Conservation (phyloP, 2,113 vertebrate genomes). For the Cynopterus brachyotis region DNA sequence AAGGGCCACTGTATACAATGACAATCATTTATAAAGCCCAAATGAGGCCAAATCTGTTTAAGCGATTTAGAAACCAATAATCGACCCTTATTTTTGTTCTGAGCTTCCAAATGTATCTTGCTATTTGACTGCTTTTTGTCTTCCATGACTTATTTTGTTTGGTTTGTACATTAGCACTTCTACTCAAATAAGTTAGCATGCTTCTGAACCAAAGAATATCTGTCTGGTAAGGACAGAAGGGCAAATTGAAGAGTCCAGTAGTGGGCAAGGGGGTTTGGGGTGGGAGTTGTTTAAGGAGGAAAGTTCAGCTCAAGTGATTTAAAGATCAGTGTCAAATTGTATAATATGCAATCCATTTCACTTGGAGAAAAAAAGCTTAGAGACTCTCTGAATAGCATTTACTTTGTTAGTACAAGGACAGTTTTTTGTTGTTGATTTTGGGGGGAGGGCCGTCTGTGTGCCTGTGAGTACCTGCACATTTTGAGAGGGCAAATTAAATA, state of each 20-base stretch:
- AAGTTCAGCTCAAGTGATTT: slow-evolving; percentile 84
- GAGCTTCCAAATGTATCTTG: neutral
- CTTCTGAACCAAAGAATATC: slow-evolving; percentile 68
- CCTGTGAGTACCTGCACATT: neutral
- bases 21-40: slow-evolving; percentile 38
- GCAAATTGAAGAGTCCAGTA: slow-evolving; percentile 65
- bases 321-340: slow-evolving; percentile 85
- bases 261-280: neutral
- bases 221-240: slow-evolving; percentile 29
- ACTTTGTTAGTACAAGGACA: slow-evolving; percentile 61
- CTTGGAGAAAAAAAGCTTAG: slow-evolving; percentile 69
- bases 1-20: neutral
- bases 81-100: neutral
- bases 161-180: slow-evolving; percentile 1
- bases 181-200: slow-evolving; percentile 65
- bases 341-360: slow-evolving; percentile 80
- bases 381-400: slow-evolving; percentile 62
- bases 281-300: slow-evolving; percentile 55
- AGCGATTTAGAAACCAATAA: slow-evolving; percentile 41
- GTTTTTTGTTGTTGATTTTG: neutral
- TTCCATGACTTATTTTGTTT: slow-evolving; percentile 37
- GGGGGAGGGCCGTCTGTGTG: neutral
- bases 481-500: slow-evolving; percentile 39
- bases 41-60: slow-evolving; percentile 21
- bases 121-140: neutral